Evolutionary conservation across 2,113 vertebrate species (phyloP).

Genomic region (Beaufortia kweichowensis): DNA sequence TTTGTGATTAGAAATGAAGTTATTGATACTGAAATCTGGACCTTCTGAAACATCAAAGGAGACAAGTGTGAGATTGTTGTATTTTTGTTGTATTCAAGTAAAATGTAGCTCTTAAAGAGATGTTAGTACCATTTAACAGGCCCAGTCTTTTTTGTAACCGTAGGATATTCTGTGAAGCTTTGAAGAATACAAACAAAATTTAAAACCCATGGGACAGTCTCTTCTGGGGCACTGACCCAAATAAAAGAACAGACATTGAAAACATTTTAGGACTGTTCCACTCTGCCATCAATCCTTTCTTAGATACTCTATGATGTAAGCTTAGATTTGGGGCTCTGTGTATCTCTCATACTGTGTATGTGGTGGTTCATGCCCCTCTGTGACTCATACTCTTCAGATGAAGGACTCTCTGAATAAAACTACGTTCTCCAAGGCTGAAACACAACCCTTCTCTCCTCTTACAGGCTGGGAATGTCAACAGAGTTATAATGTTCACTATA

Average conservation of each 20-base stretch:
- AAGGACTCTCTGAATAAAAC: conserved; percentile 52
- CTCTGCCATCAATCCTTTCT: conserved; percentile 1
- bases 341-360: background rate
- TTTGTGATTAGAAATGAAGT: too few species aligned
- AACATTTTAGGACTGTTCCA: background rate
- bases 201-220: too few species aligned
- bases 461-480: conserved; percentile 46
- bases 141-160: too few species aligned
- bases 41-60: too few species aligned
- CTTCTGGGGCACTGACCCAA: background rate
- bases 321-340: background rate
- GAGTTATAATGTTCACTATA: conserved; percentile 31
- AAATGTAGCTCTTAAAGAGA: too few species aligned
- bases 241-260: background rate
- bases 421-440: conserved; percentile 13
- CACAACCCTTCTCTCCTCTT: conserved; percentile 25
- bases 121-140: too few species aligned
- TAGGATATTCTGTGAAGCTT: background rate
- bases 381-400: conserved; percentile 47
- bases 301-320: background rate
- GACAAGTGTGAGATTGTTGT: too few species aligned
- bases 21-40: too few species aligned
- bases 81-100: too few species aligned
- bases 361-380: conserved; percentile 35
- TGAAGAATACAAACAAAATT: background rate